A percentile compares a stretch with the other conserved stretches of the same genome.
Conservation (phyloP, 2,113 vertebrate genomes). For the Petaurus breviceps region DNA sequence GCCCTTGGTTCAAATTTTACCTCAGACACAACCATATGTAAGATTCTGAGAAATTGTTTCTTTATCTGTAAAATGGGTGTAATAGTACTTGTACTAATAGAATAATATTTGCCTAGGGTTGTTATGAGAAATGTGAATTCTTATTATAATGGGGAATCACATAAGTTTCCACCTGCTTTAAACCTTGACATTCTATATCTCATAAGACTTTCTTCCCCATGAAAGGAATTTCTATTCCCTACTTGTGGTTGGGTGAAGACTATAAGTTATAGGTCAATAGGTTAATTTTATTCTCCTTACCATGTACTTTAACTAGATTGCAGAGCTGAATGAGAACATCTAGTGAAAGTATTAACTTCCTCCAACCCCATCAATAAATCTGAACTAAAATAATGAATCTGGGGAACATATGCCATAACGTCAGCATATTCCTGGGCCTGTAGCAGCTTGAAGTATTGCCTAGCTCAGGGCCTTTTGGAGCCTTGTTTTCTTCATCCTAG, state of each 20-base stretch:
- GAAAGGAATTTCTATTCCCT: neutral
- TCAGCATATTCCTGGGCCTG: neutral
- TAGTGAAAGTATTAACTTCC: neutral
- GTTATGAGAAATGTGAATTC: neutral
- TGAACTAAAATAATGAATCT: conserved; percentile 9
- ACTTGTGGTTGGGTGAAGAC: neutral
- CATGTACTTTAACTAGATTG: neutral
- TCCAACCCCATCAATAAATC: neutral
- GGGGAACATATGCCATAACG: neutral
- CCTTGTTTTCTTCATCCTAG: neutral
- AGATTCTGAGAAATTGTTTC: neutral
- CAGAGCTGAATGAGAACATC: neutral
- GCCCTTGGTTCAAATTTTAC: neutral
- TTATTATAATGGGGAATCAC: neutral
- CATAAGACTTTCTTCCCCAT: neutral
- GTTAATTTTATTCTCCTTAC: neutral
- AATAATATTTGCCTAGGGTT: neutral
- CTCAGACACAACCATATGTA: neutral
- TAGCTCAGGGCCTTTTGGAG: neutral
- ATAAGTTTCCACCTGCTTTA: neutral
- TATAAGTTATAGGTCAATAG: neutral
- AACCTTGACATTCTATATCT: neutral
- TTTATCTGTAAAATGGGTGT: neutral
- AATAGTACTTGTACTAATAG: neutral
- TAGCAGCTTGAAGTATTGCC: neutral